These are phyloP conservation scores for Zalophus californianus DNA, from an alignment of 2,797 vertebrate genomes.

Conservation along the genomic window DNA sequence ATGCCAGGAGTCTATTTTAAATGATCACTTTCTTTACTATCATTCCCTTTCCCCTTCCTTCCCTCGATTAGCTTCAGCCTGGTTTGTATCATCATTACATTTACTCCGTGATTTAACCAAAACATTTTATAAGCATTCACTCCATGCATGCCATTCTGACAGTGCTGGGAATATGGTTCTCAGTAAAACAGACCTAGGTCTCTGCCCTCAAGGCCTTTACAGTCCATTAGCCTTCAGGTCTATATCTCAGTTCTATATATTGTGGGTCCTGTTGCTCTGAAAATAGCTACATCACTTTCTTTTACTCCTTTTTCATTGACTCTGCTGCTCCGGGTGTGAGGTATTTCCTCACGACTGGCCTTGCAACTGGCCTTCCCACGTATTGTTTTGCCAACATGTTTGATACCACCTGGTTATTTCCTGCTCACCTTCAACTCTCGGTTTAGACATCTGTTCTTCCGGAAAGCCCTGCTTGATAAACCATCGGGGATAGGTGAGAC, in stretches of 20 bases:
- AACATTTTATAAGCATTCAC: too few species aligned
- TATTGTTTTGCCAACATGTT: neutral
- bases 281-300: neutral
- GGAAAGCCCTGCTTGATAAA: neutral
- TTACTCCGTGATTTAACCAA: neutral
- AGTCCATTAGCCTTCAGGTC: neutral
- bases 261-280: neutral
- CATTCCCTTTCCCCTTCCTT: neutral
- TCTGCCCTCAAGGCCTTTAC: neutral
- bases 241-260: neutral
- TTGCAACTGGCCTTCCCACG: neutral
- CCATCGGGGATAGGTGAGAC: neutral
- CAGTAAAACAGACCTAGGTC: neutral
- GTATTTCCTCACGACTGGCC: too few species aligned
- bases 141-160: neutral
- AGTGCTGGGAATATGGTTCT: fast-evolving
- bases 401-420: neutral
- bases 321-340: neutral
- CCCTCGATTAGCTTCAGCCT: neutral
- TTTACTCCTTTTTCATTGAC: neutral
- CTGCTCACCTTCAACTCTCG: neutral
- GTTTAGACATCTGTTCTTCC: neutral
- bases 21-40: neutral
- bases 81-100: neutral
- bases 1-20: too few species aligned